Base-by-base conservation (phyloP, 2,113 vertebrate genomes). In the Limnothrissa miodon region DNA sequence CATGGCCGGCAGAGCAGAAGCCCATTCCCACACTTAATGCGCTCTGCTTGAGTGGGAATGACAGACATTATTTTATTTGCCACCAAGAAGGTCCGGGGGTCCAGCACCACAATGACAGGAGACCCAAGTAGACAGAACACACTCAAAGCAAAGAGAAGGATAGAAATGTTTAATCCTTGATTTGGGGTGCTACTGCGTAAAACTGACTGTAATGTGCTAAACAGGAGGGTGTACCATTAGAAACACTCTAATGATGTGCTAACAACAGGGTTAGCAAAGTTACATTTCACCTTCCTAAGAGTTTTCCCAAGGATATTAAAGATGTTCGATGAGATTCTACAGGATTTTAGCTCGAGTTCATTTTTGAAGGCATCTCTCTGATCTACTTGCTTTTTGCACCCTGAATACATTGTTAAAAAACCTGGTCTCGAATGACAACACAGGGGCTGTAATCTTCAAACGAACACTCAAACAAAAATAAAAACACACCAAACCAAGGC, bases 11-110 rank as follows among this genome's bases (percentile, higher is more conserved):
- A 9, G 29, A 39, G 25, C 15, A 36, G 59, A n/a, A 66, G 59
- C 59, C 59, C 59, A 33, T 10, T 66, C 17, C 17, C 53, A 19
- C 59, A 25, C 81, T 82, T 42, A 74, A n/a, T 33, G 48, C 51
- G 66, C 66, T 74, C 46, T 39, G 80, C 78, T 79, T 66, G 46
- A 33, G 81, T 51, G 66, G 46, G 51, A 53, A 78, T 45, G 80
- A 79, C 21, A 5, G 79, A 82, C 78, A 78, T 46, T 19, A 46
- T 81, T 59, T 79, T 19, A 23, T 82, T 78, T 78, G 48, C 45
- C 70, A 48, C 81, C 45, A 13, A 48, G 29, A 13, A 74, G 66
- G 33, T 74, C 66, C 5, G 9, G 33, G 29, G 66, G 33, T 74
- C 66, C 66, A 39, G 33, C 29, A 39, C 66, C 15, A 36, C 25